These are phyloP conservation scores for Musca domestica DNA, from an alignment of 1,140 invertebrate genomes.

Conservation along the genomic window DNA sequence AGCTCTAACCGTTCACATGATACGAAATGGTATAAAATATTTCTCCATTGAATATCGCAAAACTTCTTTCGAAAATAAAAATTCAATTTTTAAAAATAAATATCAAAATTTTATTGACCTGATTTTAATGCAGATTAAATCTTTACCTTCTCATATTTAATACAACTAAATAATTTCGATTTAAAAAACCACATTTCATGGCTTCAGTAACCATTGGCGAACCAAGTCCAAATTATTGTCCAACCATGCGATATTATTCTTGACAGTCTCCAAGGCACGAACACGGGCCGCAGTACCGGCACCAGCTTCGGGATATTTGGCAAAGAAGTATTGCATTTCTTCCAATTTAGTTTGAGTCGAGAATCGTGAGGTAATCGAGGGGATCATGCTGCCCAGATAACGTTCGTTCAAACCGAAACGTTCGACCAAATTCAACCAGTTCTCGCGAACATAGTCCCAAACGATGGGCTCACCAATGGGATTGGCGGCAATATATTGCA, in stretches of 20 bases:
- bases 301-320: slow-evolving; percentile 79
- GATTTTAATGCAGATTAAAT: too few relatives aligned
- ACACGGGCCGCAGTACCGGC: slow-evolving; percentile 71
- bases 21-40: too few relatives aligned
- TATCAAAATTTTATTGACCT: too few relatives aligned
- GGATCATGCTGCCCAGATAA: slow-evolving; percentile 73
- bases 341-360: slow-evolving; percentile 66
- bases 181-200: slow-evolving; percentile 23
- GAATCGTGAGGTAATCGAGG: slow-evolving; percentile 67
- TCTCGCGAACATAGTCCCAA: slow-evolving; percentile 78
- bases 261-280: slow-evolving; percentile 74
- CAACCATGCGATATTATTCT: slow-evolving; percentile 81
- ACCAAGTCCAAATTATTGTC: slow-evolving; percentile 57
- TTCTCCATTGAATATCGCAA: too few relatives aligned
- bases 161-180: background rate
- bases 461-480: slow-evolving; percentile 72
- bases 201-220: slow-evolving; percentile 59
- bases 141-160: background rate
- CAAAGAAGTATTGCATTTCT: slow-evolving; percentile 80
- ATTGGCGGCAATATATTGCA: slow-evolving; percentile 69
- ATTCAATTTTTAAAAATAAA: too few relatives aligned
- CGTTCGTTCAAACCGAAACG: slow-evolving; percentile 82
- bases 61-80: too few relatives aligned
- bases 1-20: too few relatives aligned
- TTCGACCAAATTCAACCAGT: slow-evolving; percentile 70